Evolutionary conservation across 2,113 vertebrate species (phyloP).

Genomic region (Aplodontia rufa): DNA sequence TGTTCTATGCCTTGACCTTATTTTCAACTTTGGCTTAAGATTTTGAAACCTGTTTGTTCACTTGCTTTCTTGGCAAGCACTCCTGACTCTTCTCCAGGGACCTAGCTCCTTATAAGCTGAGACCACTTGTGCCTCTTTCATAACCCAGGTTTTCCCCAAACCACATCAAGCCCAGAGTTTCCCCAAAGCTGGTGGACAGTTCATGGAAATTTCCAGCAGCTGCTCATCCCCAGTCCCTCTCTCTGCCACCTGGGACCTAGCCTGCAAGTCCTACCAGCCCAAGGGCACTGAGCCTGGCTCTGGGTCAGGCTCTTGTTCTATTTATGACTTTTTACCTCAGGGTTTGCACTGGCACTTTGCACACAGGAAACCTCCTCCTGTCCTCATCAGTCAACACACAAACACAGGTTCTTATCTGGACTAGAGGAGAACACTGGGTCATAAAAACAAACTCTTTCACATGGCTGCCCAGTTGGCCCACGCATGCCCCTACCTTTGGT

Average conservation of each 20-base stretch:
- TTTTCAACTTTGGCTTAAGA: background rate
- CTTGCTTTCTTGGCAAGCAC: conserved; percentile 42
- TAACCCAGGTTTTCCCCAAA: background rate
- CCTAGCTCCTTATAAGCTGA: background rate
- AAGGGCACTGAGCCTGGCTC: conserved; percentile 72
- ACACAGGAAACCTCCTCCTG: conserved; percentile 38
- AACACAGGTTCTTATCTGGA: background rate
- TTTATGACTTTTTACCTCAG: conserved; percentile 77
- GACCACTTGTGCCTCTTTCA: conserved; percentile 28
- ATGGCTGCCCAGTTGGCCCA: background rate
- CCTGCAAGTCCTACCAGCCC: background rate
- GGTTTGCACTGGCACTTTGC: conserved; percentile 44
- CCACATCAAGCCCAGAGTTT: background rate
- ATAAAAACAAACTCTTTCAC: background rate
- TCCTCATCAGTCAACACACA: background rate
- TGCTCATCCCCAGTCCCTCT: background rate
- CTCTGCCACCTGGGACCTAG: conserved; percentile 13
- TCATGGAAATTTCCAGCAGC: conserved; percentile 73
- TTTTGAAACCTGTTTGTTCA: conserved; percentile 23
- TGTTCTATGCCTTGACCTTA: conserved; percentile 25
- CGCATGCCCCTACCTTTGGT: background rate
- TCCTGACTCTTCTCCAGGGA: background rate
- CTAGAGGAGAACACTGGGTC: background rate
- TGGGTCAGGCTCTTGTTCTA: conserved; percentile 61
- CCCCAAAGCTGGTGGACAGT: background rate